Conservation (phyloP, 2,888 invertebrate species). For the Andrena fulva region DNA sequence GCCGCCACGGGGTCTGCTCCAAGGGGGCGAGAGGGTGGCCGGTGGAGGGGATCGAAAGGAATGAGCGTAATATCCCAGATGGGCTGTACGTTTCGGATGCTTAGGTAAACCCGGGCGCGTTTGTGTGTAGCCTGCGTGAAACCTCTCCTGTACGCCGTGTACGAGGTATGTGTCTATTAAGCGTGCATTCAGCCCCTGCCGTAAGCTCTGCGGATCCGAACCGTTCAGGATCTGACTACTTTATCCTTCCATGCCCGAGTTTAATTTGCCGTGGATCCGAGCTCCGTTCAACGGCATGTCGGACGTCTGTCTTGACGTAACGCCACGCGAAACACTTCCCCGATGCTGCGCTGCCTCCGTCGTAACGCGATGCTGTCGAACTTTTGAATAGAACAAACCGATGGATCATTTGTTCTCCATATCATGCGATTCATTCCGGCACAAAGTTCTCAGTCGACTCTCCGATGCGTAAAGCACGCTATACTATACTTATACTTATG, state of each 20-base stretch:
- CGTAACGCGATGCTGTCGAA: conserved; percentile 4
- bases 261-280: conserved; percentile 64
- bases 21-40: conserved; percentile 20
- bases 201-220: conserved; percentile 44
- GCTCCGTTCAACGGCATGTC: conserved; percentile 22
- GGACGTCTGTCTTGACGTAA: conserved; percentile 10
- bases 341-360: background rate
- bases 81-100: conserved; percentile 70
- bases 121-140: conserved; percentile 57
- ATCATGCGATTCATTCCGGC: too few relatives aligned
- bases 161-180: conserved; percentile 62
- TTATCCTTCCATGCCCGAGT: conserved; percentile 60
- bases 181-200: conserved; percentile 25
- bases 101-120: conserved; percentile 71
- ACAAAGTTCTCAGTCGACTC: too few relatives aligned
- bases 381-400: conserved; percentile 10
- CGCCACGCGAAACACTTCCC: conserved; percentile 23
- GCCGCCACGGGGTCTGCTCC: conserved; percentile 42
- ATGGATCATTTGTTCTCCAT: too few relatives aligned
- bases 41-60: conserved; percentile 56
- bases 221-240: conserved; percentile 57
- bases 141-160: conserved; percentile 32
- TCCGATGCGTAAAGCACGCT: too few relatives aligned
- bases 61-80: conserved; percentile 74
- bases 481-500: too few relatives aligned